Percentiles rank a stretch among this genome's conserved stretches.
Conservation (phyloP, 2,797 vertebrate species). For the Paedocypris micromegethes region DNA sequence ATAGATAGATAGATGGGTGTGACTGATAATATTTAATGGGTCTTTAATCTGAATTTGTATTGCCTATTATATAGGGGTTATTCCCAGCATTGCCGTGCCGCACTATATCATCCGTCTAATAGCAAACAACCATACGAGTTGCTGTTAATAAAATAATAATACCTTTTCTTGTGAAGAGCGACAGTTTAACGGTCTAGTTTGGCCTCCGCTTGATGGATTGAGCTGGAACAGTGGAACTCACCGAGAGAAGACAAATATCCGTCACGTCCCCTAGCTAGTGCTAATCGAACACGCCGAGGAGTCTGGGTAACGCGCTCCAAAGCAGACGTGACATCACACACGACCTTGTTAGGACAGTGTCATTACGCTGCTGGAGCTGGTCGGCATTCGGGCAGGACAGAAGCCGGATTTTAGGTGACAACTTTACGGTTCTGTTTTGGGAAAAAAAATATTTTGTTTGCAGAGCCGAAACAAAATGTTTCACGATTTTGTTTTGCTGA, state of each 20-base stretch:
- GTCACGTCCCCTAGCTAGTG: slow-evolving; percentile 24
- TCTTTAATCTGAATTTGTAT: background rate
- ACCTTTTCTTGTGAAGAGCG: slow-evolving; percentile 1
- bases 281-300: slow-evolving; percentile 12
- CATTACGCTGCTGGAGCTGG: too few species aligned
- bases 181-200: slow-evolving; percentile 26
- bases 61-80: background rate
- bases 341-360: too few species aligned
- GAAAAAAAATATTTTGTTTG: too few species aligned
- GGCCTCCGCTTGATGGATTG: slow-evolving; percentile 30
- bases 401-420: too few species aligned
- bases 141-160: background rate
- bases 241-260: slow-evolving; percentile 36
- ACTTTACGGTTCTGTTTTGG: too few species aligned
- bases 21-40: background rate
- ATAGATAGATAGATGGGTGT: background rate
- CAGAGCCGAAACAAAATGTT: too few species aligned
- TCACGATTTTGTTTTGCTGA: too few species aligned
- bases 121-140: slow-evolving; percentile 7
- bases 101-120: slow-evolving; percentile 3
- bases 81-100: background rate
- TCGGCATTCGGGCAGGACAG: too few species aligned
- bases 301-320: too few species aligned
- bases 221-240: slow-evolving; percentile 8
- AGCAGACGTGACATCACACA: too few species aligned